Base-by-base conservation (phyloP, 2,888 invertebrate genomes). In the Euproctis similis region DNA sequence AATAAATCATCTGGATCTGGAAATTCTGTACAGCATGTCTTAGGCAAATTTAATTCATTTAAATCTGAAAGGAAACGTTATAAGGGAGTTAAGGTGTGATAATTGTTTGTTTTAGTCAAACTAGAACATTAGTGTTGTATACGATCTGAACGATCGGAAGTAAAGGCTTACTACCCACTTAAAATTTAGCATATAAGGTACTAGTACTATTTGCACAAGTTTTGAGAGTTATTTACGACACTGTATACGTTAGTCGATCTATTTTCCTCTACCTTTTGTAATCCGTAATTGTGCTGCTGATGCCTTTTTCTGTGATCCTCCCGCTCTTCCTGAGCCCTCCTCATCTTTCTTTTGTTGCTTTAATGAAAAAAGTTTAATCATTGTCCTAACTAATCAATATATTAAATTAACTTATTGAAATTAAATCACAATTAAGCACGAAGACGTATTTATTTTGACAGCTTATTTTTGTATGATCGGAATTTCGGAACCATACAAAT, bases 341-440 rank as follows among this genome's bases (percentile, higher is more conserved):
- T 95, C 97, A 89, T 97, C 97, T 88, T 97, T 97, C 87, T 97
- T 96, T 86, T 97, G 96, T 87, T 98, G 96, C 87, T 98, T 98
- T 71, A 98, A 86, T 53, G 97, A 96, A 89, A 98, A 98, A 85
- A 98, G 89, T 89, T 97, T 97, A 80, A 98, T 97, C 98, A 98
- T 98, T 74, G 70, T 84, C 75, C 72, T 82, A 77, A 66, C 71
- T 73, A 71, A 71, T 74, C 69, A 59, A 67, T 70, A 67, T 64
- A 69, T 71, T 68, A 4, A 65, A 60, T n/a, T 74, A 76, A 72
- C 72, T 68, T 51, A 44, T 59, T 60, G 57, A 63, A 67, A 61
- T 65, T 63, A 62, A 64, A 66, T 64, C 66, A 69, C 68, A 64
- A 73, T n/a, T n/a, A n/a, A n/a, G n/a, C n/a, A n/a, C n/a, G n/a